phyloP scores from a whole-genome alignment of 2,797 vertebrate genomes.

The Lagodon rhomboides region DNA sequence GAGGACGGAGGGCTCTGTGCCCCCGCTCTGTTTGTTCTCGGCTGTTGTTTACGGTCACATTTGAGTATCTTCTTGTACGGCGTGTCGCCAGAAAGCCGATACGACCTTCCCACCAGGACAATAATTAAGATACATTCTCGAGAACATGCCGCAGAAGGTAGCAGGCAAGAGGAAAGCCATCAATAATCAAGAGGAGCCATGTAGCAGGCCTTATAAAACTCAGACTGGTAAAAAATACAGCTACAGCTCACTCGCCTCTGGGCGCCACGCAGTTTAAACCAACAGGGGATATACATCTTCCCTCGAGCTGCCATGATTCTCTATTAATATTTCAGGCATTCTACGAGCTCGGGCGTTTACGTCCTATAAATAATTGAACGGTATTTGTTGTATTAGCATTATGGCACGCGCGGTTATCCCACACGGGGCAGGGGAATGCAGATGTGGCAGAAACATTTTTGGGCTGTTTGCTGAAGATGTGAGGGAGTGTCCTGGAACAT shows the following conservation, averaged over 20 bases:
- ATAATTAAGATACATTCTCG: conserved; percentile 8
- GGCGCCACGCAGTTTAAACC: conserved; percentile 40
- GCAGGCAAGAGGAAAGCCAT: conserved; percentile 31
- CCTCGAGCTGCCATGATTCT: conserved; percentile 29
- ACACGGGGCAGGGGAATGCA: conserved; percentile 10
- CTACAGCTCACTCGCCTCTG: conserved; percentile 41
- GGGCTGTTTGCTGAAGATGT: conserved; percentile 53
- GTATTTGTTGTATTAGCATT: conserved; percentile 50
- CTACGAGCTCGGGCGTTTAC: conserved; percentile 34
- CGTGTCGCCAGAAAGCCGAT: neutral
- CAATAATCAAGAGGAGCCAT: conserved; percentile 63
- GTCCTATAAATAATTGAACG: conserved; percentile 55
- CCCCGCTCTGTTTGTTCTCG: neutral
- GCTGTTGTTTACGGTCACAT: neutral
- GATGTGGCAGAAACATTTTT: conserved; percentile 56
- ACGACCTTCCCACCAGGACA: neutral
- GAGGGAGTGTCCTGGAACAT: conserved; percentile 70
- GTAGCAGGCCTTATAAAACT: conserved; percentile 39
- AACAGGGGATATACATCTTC: conserved; percentile 37
- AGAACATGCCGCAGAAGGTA: conserved; percentile 30
- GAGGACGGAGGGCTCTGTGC: neutral
- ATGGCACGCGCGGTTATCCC: conserved; percentile 17
- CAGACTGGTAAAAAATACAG: conserved; percentile 47
- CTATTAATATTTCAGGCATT: conserved; percentile 59
- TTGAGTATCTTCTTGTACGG: neutral